Evolutionary conservation across 64 coral and sea anemone genomes (phyloP).

Genomic region (Pocillopora damicornis): DNA sequence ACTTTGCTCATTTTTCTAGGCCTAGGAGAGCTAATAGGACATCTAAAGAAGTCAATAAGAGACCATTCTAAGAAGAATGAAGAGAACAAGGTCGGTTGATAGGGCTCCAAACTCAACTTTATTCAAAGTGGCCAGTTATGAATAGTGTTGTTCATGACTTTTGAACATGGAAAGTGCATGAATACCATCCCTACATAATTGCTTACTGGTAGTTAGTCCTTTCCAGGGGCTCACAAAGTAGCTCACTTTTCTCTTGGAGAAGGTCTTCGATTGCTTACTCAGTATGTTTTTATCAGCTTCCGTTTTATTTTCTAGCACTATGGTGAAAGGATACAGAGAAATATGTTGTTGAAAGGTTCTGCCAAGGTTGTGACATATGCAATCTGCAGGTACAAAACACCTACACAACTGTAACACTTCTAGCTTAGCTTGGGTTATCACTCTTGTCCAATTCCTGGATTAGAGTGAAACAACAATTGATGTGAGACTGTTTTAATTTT

Average conservation of each 20-base stretch:
- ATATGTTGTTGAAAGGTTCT: conserved; percentile 86
- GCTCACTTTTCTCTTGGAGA: too few species aligned
- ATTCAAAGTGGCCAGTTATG: neutral
- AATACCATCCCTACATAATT: too few species aligned
- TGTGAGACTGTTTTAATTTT: too few species aligned
- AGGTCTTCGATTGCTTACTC: too few species aligned
- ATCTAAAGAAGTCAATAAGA: conserved; percentile 64
- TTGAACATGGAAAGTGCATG: too few species aligned
- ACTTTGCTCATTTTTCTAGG: conserved; percentile 4
- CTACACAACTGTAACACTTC: too few species aligned
- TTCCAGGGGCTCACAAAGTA: too few species aligned
- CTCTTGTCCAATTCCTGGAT: too few species aligned
- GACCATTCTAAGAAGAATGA: conserved; percentile 58
- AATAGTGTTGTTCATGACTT: neutral
- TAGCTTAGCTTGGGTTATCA: too few species aligned
- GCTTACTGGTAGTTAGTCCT: too few species aligned
- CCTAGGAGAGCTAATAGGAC: conserved; percentile 55
- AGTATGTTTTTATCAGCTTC: neutral
- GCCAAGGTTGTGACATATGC: conserved; percentile 94
- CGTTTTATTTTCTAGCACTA: conserved; percentile 54
- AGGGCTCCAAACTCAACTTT: neutral
- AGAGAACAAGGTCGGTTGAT: conserved; percentile 43
- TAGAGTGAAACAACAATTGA: too few species aligned
- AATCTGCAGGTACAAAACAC: conserved; percentile 77
- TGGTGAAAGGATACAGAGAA: conserved; percentile 84